A percentile compares a stretch with the other conserved stretches of the same genome.
These are phyloP conservation scores for Abrostola triplasia DNA, from an alignment of 2,888 invertebrate species.

Conservation along the genomic window DNA sequence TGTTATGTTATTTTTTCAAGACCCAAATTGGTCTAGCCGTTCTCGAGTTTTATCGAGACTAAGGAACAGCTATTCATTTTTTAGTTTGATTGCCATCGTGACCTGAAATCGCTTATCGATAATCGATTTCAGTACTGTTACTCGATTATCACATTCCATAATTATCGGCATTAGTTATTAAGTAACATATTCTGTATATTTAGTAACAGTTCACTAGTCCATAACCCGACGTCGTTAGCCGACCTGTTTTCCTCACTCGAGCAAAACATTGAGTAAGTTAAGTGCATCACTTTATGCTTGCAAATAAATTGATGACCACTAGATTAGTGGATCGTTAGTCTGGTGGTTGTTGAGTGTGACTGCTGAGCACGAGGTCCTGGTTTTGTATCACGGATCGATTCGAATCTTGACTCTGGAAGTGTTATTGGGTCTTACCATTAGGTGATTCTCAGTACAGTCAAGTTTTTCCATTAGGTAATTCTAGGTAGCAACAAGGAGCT, in stretches of 20 bases:
- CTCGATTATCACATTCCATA: not conserved
- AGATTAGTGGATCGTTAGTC: not conserved
- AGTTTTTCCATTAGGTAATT: no score
- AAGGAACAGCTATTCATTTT: no score
- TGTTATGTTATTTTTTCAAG: no score
- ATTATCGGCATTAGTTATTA: constrained; percentile 20
- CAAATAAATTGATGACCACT: constrained; percentile 1
- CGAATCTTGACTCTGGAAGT: no score
- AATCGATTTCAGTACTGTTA: not conserved
- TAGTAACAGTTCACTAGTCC: constrained; percentile 17
- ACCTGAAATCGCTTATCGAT: not conserved
- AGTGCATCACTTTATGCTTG: not conserved
- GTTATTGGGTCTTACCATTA: no score
- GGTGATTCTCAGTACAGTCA: no score
- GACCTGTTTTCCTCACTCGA: constrained; percentile 4
- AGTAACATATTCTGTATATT: constrained; percentile 6
- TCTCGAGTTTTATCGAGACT: no score
- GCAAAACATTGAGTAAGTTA: constrained; percentile 17
- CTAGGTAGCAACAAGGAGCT: no score
- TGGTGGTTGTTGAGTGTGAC: not conserved
- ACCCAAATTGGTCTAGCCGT: no score
- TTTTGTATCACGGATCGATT: no score
- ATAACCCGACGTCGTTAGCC: constrained; percentile 3
- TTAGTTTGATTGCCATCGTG: not conserved
- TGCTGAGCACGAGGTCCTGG: not conserved